A percentile compares a stretch with the other conserved stretches of the same genome.
These are phyloP conservation scores for Sphaerophoria rueppellii DNA, from an alignment of 2,888 invertebrate species.

Conservation along the genomic window DNA sequence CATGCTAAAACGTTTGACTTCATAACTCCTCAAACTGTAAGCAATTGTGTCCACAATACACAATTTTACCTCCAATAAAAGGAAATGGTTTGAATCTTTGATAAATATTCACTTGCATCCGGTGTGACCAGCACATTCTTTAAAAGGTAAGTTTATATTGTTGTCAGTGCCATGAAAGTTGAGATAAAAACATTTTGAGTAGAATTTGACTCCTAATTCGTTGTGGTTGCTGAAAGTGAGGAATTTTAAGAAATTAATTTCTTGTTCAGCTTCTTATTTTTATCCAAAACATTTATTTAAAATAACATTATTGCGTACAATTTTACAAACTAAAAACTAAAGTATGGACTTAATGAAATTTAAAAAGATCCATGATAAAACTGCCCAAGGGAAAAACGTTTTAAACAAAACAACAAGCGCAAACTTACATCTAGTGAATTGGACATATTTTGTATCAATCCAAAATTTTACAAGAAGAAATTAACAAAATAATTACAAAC, in stretches of 20 bases:
- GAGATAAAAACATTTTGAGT: no score
- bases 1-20: background rate
- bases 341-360: conserved; percentile 11
- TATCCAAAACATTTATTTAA: conserved; percentile 57
- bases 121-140: conserved; percentile 4
- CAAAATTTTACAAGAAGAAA: conserved; percentile 13
- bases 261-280: background rate
- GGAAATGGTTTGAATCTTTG: background rate
- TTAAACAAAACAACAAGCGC: conserved; percentile 32
- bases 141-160: background rate
- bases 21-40: conserved; percentile 9
- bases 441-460: background rate
- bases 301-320: conserved; percentile 37
- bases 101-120: background rate
- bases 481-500: conserved; percentile 42
- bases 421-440: conserved; percentile 3
- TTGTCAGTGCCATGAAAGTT: no score
- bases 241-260: no score
- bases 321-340: conserved; percentile 43
- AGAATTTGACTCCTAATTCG: no score
- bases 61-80: background rate
- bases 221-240: no score
- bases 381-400: conserved; percentile 28
- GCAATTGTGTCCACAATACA: no score
- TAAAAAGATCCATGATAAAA: conserved; percentile 40